A percentile compares a stretch with the other conserved stretches of the same genome.
Conservation (phyloP, 2,113 vertebrate genomes). For the Cyphomyrus discorhynchus region DNA sequence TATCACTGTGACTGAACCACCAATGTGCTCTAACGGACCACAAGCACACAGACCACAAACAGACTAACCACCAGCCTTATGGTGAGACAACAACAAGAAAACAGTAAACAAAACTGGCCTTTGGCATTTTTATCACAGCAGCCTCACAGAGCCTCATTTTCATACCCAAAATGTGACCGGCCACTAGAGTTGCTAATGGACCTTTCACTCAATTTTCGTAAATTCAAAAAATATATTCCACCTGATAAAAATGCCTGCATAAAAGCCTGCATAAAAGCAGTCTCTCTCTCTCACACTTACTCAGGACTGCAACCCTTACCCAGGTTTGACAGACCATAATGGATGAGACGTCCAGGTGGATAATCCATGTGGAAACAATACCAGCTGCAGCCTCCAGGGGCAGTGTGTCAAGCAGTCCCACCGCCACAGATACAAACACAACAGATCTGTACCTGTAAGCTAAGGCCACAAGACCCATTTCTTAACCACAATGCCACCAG, state of each 20-base stretch:
- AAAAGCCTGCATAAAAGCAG: constrained; percentile 13
- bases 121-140: not conserved
- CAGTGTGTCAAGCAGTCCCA: constrained; percentile 2
- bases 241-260: constrained; percentile 14
- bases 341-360: not conserved
- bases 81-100: not conserved
- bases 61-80: constrained; percentile 36
- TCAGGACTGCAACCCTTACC: not conserved
- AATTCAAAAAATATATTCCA: not conserved
- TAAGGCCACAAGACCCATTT: not conserved
- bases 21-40: constrained; percentile 29
- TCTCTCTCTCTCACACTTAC: constrained; percentile 11
- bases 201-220: not conserved
- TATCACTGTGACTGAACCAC: not conserved
- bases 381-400: not conserved
- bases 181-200: not conserved
- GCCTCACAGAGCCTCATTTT: not conserved
- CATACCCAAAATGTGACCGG: not conserved
- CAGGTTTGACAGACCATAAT: not conserved
- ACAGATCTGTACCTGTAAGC: not conserved
- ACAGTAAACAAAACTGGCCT: not conserved
- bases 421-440: not conserved
- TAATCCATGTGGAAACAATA: not conserved
- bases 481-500: not conserved
- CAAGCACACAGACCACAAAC: constrained; percentile 19